Percentiles rank a stretch among this genome's conserved stretches.
Conservation (phyloP, 2,888 invertebrate genomes). For the Phaonia tiefii region DNA sequence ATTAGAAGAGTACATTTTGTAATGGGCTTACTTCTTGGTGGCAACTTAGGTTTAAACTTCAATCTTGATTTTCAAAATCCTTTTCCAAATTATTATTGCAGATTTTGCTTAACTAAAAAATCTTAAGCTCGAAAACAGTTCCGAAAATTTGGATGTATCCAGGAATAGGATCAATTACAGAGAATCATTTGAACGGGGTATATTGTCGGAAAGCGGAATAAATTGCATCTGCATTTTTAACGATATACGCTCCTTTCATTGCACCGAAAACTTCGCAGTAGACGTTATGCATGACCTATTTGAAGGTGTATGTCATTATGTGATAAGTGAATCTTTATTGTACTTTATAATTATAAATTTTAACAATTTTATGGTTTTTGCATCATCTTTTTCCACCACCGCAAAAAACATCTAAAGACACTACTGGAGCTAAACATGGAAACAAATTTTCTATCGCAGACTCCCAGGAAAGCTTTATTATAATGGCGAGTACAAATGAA, state of each 20-base stretch:
- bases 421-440: too few relatives aligned
- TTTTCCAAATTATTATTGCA: conserved; percentile 39
- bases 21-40: conserved; percentile 37
- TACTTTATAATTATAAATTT: conserved; percentile 5
- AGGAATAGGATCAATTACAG: conserved; percentile 21
- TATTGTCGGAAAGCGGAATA: conserved; percentile 28
- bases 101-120: conserved; percentile 38
- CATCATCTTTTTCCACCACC: too few relatives aligned
- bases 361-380: too few relatives aligned
- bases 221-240: conserved; percentile 41
- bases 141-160: not conserved
- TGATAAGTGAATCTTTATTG: conserved; percentile 10
- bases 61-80: conserved; percentile 32
- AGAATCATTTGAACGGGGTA: not conserved
- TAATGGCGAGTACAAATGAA: too few relatives aligned
- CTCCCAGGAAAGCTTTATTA: too few relatives aligned
- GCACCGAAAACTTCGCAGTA: conserved; percentile 24
- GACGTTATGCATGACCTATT: conserved; percentile 47
- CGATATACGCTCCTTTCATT: conserved; percentile 46
- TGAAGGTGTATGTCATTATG: conserved; percentile 51
- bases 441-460: too few relatives aligned
- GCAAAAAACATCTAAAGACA: too few relatives aligned
- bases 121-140: not conserved
- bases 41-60: conserved; percentile 48
- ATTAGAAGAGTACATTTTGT: conserved; percentile 33